Evolutionary conservation across 2,113 vertebrate genomes (phyloP).

Genomic region (Rhadina sibilatrix): DNA sequence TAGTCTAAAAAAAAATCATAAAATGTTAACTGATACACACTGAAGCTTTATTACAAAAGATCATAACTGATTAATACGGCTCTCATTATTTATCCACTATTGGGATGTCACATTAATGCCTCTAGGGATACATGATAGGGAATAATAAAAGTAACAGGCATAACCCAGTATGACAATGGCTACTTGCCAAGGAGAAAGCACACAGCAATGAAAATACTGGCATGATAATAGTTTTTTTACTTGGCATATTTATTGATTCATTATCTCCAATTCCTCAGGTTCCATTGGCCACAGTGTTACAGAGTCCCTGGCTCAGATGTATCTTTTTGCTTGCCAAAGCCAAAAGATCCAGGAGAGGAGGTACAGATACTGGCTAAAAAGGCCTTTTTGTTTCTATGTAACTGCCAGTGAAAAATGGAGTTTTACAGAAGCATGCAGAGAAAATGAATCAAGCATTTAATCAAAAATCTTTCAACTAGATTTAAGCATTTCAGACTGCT

Average conservation of each 20-base stretch:
- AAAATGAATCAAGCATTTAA: conserved; percentile 36
- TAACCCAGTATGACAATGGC: neutral
- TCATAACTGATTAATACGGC: neutral
- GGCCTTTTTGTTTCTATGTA: neutral
- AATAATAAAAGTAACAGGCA: neutral
- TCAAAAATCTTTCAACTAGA: neutral
- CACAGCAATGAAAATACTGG: neutral
- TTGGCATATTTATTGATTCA: neutral
- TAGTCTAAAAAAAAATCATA: neutral
- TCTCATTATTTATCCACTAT: neutral
- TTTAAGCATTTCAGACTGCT: neutral
- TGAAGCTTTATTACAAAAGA: neutral
- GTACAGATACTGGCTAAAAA: neutral
- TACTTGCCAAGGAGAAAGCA: neutral
- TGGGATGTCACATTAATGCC: neutral
- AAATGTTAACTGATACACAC: neutral
- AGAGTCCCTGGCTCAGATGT: neutral
- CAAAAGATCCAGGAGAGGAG: neutral
- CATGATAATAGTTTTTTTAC: neutral
- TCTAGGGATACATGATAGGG: neutral
- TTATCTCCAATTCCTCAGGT: neutral
- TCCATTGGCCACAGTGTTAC: neutral
- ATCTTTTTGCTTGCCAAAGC: neutral
- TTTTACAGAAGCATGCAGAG: neutral
- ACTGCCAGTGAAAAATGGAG: conserved; percentile 4